Conservation (phyloP, 2,888 invertebrate genomes). For the Papilio demoleus region DNA sequence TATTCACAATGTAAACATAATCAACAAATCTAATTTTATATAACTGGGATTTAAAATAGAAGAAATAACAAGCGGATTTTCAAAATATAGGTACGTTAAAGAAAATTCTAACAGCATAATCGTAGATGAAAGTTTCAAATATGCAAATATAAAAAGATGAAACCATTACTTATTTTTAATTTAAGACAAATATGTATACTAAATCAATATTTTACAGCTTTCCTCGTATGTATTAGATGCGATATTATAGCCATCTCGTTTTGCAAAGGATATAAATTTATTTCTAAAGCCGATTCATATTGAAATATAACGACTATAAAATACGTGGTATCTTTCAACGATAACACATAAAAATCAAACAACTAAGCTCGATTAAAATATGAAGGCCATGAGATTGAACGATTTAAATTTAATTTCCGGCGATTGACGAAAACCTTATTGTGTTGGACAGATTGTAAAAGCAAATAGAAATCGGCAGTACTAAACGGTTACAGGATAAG, state of each 20-base stretch:
- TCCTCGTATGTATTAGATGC: not conserved
- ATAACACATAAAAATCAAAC: constrained; percentile 13
- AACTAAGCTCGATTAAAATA: constrained; percentile 19
- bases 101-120: not conserved
- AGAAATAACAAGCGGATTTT: not conserved
- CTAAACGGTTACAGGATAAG: constrained; percentile 37
- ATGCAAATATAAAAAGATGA: not conserved
- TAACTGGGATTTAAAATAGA: constrained; percentile 6
- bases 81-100: not conserved
- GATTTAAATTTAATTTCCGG: constrained; percentile 31
- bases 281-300: not conserved
- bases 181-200: not conserved
- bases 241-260: not conserved
- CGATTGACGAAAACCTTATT: constrained; percentile 29
- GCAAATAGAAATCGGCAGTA: constrained; percentile 22
- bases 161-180: not conserved
- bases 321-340: constrained; percentile 34
- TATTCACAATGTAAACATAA: not conserved
- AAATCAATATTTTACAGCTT: not conserved
- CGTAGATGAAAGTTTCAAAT: not conserved
- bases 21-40: not conserved
- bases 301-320: constrained; percentile 20
- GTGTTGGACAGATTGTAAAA: constrained; percentile 13
- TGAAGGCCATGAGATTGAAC: constrained; percentile 23
- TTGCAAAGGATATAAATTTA: constrained; percentile 2